Conservation (phyloP, 2,888 invertebrate species). For the Euspilapteryx auroguttella region DNA sequence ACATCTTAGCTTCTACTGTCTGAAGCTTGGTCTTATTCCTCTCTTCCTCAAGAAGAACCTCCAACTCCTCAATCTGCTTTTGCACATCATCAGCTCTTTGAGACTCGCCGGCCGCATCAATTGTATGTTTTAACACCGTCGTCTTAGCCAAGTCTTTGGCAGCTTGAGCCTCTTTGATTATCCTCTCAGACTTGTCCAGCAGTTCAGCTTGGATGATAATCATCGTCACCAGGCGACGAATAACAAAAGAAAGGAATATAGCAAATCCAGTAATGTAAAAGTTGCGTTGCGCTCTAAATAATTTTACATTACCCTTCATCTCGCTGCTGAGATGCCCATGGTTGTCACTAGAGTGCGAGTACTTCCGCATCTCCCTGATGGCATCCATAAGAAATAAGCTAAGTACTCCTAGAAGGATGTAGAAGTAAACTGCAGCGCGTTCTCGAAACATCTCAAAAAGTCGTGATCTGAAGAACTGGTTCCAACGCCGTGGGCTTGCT, state of each 20-base stretch:
- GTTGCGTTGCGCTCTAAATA: conserved; percentile 78
- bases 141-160: conserved; percentile 50
- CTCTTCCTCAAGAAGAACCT: conserved; percentile 19
- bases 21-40: conserved; percentile 16
- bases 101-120: conserved; percentile 14
- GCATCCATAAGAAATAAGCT: conserved; percentile 70
- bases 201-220: conserved; percentile 66
- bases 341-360: conserved; percentile 49
- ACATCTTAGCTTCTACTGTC: conserved; percentile 21
- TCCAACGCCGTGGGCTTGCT: conserved; percentile 76
- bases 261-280: conserved; percentile 80
- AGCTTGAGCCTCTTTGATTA: conserved; percentile 69
- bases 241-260: conserved; percentile 70
- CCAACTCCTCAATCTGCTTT: conserved; percentile 16
- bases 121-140: conserved; percentile 19
- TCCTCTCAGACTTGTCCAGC: conserved; percentile 64
- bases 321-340: conserved; percentile 60
- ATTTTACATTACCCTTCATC: conserved; percentile 68
- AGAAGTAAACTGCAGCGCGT: conserved; percentile 70
- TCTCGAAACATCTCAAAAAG: conserved; percentile 64
- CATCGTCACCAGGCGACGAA: conserved; percentile 65
- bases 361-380: conserved; percentile 71
- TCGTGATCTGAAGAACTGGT: conserved; percentile 72
- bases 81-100: conserved; percentile 15
- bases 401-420: conserved; percentile 60